phyloP scores from a whole-genome alignment of 2,888 invertebrate species.

The Eumacrocentrus americanus region DNA sequence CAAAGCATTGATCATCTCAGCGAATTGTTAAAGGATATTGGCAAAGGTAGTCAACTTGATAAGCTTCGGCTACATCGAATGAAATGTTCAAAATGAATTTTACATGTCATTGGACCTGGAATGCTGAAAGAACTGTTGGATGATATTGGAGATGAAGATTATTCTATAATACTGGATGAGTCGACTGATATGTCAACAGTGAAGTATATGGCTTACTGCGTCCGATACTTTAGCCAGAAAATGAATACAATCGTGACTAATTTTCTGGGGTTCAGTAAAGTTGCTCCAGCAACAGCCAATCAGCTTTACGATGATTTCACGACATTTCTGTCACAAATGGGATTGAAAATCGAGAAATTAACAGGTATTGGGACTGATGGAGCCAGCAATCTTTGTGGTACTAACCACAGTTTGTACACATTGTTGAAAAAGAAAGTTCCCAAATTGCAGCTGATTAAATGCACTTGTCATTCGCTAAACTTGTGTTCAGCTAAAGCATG shows the following conservation, averaged over 20 bases:
- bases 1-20: conserved; percentile 35
- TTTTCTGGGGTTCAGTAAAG: conserved; percentile 19
- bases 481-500: conserved; percentile 41
- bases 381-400: conserved; percentile 39
- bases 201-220: conserved; percentile 41
- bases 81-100: conserved; percentile 38
- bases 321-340: background rate
- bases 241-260: conserved; percentile 36
- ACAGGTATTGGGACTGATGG: conserved; percentile 45
- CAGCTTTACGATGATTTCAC: background rate
- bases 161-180: conserved; percentile 40
- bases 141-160: conserved; percentile 36
- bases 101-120: conserved; percentile 36
- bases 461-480: conserved; percentile 42
- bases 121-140: conserved; percentile 35
- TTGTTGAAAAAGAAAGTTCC: conserved; percentile 36
- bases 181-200: conserved; percentile 39
- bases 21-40: conserved; percentile 28
- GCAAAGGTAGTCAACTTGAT: conserved; percentile 25
- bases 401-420: conserved; percentile 34
- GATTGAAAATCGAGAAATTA: conserved; percentile 30
- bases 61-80: conserved; percentile 34
- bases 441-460: conserved; percentile 37
- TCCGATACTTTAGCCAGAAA: conserved; percentile 37
- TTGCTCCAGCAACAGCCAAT: background rate